Base-by-base conservation (phyloP, 2,888 invertebrate species). In the Odontocerum albicorne region DNA sequence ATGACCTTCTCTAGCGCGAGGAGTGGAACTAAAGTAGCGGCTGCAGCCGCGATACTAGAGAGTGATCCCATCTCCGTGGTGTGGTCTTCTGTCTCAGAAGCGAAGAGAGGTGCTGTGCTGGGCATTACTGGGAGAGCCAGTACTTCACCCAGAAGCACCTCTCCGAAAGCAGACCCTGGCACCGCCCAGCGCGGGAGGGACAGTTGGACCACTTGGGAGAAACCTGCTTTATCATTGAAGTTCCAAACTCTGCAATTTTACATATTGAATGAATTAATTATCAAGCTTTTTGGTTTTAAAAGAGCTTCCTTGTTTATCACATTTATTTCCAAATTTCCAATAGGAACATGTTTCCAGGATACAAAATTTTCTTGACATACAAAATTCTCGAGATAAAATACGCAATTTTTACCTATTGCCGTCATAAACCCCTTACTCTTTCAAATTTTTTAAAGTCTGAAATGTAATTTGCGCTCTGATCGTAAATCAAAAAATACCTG, bases 161-260 rank as follows among this genome's bases (percentile, higher is more conserved):
- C 77, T 0, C 85, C 85, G 56, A 79, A 77, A 49, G 85, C 84
- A 0, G 85, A 83, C 0, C 85, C 85, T 1, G 85, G 84, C 0
- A 85, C 82, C 1, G 84, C 82, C 2, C 82, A 83, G 47, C 79
- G 79, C 1, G 85, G 85, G 1, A 85, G 74, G 59, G 83, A 83
- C 1, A 85, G 72, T 64, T 85, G 85, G 0, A 85, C 69, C 0
- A 85, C 85, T 75, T 85, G 85, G 0, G 85, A 85, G 66, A 84
- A 85, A 1, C 85, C 85, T 0, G 85, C 83, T 68, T 85, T 85
- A 66, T 85, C 85, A 65, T 85, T 85, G 71, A 84, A 85, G 66
- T 84, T 85, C 84, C 85, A 85, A 56, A 85, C 80, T 65, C 85
- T 85, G 70, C 36, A 74, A 71, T 10, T 17, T 4, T 2, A 46